Percentiles rank a stretch among this genome's conserved stretches.
phyloP scores from a whole-genome alignment of 2,797 vertebrate species.

The Sphenodon punctatus region DNA sequence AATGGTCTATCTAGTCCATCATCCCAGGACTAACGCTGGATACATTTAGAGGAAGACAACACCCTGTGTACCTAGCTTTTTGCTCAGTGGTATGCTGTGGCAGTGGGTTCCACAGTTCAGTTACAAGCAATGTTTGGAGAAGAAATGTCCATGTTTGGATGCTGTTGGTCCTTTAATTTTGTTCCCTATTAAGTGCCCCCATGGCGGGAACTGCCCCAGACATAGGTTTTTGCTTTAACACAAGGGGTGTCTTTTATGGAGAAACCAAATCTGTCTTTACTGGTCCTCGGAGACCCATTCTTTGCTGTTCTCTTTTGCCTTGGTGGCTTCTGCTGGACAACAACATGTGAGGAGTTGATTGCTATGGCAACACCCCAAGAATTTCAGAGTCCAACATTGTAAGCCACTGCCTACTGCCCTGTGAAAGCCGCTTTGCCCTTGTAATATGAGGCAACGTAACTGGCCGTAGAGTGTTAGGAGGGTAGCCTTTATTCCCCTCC shows the following conservation, averaged over 20 bases:
- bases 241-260: too few relatives aligned
- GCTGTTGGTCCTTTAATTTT: background rate
- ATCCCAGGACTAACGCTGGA: background rate
- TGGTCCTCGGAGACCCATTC: too few relatives aligned
- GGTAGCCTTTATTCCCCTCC: background rate
- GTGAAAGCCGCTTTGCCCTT: too few relatives aligned
- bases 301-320: background rate
- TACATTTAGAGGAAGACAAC: background rate
- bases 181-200: background rate
- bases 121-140: background rate
- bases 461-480: background rate
- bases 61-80: background rate
- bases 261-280: too few relatives aligned
- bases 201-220: too few relatives aligned
- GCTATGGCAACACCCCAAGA: too few relatives aligned
- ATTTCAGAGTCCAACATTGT: too few relatives aligned
- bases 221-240: too few relatives aligned
- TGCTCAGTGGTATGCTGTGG: background rate
- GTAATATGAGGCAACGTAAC: too few relatives aligned
- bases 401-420: too few relatives aligned
- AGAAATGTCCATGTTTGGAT: background rate
- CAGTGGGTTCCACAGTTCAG: background rate
- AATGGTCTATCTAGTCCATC: slow-evolving; percentile 19
- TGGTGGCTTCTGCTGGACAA: too few relatives aligned
- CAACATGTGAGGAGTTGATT: too few relatives aligned